A percentile compares a stretch with the other conserved stretches of the same genome.
Conservation (phyloP, 2,888 invertebrate species). For the Eupeodes luniger region DNA sequence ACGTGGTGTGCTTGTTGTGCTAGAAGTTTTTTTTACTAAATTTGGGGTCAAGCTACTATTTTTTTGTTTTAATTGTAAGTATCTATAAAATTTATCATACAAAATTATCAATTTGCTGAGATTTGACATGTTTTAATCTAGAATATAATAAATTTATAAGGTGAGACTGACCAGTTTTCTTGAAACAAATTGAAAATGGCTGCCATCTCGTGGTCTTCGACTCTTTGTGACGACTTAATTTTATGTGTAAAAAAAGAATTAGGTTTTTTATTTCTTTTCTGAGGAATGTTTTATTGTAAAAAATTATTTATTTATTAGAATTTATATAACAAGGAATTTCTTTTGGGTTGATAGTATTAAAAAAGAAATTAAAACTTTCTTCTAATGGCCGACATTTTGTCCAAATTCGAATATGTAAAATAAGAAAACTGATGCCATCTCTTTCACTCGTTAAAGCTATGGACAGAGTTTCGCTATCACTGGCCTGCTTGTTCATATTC, state of each 20-base stretch:
- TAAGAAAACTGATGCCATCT: background rate
- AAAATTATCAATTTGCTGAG: background rate
- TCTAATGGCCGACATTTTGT: constrained; percentile 63
- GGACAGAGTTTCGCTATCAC: background rate
- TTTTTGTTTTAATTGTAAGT: constrained; percentile 84
- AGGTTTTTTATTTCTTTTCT: too few species aligned
- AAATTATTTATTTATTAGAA: too few species aligned
- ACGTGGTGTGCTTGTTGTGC: constrained; percentile 64
- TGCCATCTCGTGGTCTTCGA: constrained; percentile 11
- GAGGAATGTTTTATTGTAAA: too few species aligned
- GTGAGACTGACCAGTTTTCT: background rate
- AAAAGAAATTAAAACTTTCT: background rate
- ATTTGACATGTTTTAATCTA: too few species aligned
- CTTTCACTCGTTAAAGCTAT: background rate
- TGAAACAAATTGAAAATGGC: constrained; percentile 45
- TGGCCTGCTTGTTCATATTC: background rate
- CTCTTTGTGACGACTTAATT: too few species aligned
- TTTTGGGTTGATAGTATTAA: too few species aligned
- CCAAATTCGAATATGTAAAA: too few species aligned
- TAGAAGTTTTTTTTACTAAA: constrained; percentile 73
- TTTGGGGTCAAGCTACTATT: constrained; percentile 82
- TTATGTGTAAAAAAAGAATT: too few species aligned
- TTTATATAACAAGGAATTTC: too few species aligned
- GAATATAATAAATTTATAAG: background rate
- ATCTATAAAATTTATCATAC: constrained; percentile 56